Base-by-base conservation (phyloP, 1,140 invertebrate species). In the Drosophila santomea region DNA sequence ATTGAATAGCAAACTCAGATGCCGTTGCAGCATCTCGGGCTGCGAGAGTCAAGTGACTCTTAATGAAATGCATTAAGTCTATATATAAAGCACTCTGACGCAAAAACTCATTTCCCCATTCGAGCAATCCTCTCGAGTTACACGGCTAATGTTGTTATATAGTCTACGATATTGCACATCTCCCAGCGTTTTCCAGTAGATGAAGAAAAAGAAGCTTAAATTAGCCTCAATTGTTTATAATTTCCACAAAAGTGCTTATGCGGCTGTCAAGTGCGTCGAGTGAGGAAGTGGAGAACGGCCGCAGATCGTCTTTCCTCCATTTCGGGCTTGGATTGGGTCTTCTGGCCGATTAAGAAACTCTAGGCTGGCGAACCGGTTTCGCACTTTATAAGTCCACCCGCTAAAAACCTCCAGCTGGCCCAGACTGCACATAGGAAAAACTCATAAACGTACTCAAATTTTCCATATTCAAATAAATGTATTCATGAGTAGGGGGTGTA, bases 141-240 rank as follows among this genome's bases (percentile, higher is more conserved):
- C 83, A 76, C 55, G 58, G 63, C 67, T 78, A 81, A 81, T 82
- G 64, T 52, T 75, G 81, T 64, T 83, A 74, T 72, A 52, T 74
- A 57, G 45, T 36, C 38, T 38, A 52, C 43, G 32, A 74, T 56
- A 38, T 67, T 41, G 44, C 35, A 66, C 45, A 51, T 62, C 35
- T 38, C 17, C 11, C 11, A 63, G 59, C 38, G 44, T 38, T 23
- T 39, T 43, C 36, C 20, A 32, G 50, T 51, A 38, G 48, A 74
- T 17, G 57, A 54, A 12, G 36, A 41, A 64, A 48, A 64, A 59
- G 57, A 59, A 88, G 77, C 83, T 62, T 88, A 86, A 88, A 88
- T 88, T 88, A 86, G 83, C 76, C 83, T 88, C 83, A 86, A 88
- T 88, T 88, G 83, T 88, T 88, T 88, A 89, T 88, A 88, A 88